phyloP scores from a whole-genome alignment of 2,113 vertebrate genomes.

The Ciconia boyciana region DNA sequence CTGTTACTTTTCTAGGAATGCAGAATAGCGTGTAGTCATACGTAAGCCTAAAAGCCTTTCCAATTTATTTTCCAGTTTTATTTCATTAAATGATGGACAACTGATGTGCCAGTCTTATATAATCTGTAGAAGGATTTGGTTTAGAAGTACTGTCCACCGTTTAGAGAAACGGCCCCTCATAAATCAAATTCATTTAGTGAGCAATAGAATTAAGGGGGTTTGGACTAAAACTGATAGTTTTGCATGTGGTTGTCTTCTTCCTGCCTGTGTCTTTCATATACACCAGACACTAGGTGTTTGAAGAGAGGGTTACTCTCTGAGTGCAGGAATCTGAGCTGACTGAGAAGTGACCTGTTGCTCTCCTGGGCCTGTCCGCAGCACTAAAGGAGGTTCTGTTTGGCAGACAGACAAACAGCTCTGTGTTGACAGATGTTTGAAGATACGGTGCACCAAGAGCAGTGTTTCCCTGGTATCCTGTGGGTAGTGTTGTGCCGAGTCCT shows the following conservation, averaged over 20 bases:
- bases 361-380: neutral
- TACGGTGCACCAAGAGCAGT: neutral
- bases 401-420: neutral
- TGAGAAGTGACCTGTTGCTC: neutral
- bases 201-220: neutral
- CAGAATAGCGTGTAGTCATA: neutral
- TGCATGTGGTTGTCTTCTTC: neutral
- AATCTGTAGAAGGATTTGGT: neutral
- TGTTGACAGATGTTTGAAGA: neutral
- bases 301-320: neutral
- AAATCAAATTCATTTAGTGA: neutral
- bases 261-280: neutral
- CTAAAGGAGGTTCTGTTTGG: neutral
- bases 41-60: slow-evolving; percentile 1
- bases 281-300: neutral
- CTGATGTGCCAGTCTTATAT: neutral
- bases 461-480: neutral
- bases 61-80: neutral
- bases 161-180: neutral
- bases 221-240: neutral
- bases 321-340: neutral
- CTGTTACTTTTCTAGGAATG: neutral
- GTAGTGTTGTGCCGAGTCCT: neutral
- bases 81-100: neutral
- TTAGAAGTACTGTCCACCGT: neutral